These are phyloP conservation scores for Pogonomyrmex barbatus DNA, from an alignment of 1,140 invertebrate genomes.

Conservation along the genomic window DNA sequence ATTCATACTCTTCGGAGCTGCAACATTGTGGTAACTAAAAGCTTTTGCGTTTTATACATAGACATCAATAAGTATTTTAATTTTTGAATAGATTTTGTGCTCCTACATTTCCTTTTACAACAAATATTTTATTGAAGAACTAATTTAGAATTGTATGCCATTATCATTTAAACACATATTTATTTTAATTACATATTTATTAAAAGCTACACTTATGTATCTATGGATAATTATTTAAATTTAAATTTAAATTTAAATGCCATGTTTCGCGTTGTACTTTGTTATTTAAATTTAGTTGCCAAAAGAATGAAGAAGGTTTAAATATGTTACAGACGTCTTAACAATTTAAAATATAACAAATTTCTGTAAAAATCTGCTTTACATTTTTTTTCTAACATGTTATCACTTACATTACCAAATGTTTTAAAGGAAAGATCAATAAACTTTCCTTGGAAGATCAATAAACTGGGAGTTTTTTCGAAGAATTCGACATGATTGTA, in stretches of 20 bases:
- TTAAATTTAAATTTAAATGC: too few species aligned
- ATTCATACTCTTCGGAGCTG: neutral
- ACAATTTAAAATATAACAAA: conserved; percentile 56
- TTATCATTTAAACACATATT: neutral
- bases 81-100: neutral
- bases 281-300: conserved; percentile 20
- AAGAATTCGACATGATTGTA: conserved; percentile 66
- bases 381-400: too few species aligned
- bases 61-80: neutral
- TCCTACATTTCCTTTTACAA: neutral
- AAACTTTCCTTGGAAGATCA: conserved; percentile 67
- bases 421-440: conserved; percentile 64
- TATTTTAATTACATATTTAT: conserved; percentile 7
- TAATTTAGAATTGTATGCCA: too few species aligned
- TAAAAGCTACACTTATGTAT: conserved; percentile 8
- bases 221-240: neutral
- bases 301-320: conserved; percentile 66
- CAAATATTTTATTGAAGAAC: neutral
- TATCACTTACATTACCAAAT: conserved; percentile 67
- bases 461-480: conserved; percentile 67
- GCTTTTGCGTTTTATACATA: neutral
- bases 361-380: too few species aligned
- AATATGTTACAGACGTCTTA: conserved; percentile 70
- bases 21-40: conserved; percentile 11
- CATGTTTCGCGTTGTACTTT: too few species aligned